A percentile compares a stretch with the other conserved stretches of the same genome.
Conservation (phyloP, 2,797 vertebrate genomes). For the Paramormyrops hopkinsi region DNA sequence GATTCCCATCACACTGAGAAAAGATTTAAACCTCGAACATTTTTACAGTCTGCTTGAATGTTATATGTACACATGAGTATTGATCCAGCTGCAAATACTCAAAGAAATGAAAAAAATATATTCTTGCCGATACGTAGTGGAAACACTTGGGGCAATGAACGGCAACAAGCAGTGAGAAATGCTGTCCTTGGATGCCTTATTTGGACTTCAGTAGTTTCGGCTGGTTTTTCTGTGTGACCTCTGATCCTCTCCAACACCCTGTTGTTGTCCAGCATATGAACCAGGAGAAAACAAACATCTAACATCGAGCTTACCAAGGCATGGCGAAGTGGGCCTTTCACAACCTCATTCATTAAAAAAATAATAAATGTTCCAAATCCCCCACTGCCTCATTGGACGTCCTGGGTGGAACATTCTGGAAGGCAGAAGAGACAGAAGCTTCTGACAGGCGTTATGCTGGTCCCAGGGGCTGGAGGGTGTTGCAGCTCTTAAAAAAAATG, state of each 20-base stretch:
- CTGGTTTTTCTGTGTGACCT: conserved; percentile 1
- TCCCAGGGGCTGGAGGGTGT: neutral
- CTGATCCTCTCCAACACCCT: neutral
- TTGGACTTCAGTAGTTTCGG: neutral
- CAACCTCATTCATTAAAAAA: neutral
- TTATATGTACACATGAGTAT: neutral
- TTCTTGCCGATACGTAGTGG: neutral
- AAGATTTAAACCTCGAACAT: neutral
- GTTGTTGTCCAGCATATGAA: neutral
- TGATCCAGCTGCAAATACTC: neutral
- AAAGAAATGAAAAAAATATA: neutral
- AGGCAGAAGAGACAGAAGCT: neutral
- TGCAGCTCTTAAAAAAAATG: neutral
- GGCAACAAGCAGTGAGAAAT: neutral
- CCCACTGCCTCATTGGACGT: neutral
- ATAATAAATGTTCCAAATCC: neutral
- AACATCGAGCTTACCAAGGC: neutral
- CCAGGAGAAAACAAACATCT: neutral
- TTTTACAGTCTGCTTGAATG: neutral
- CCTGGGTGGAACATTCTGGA: neutral
- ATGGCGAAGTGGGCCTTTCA: neutral
- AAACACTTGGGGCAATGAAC: neutral
- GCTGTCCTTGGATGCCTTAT: neutral
- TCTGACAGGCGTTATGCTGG: neutral
- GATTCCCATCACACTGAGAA: neutral